Conservation (phyloP, 2,888 invertebrate genomes). For the Drosophila anceps region DNA sequence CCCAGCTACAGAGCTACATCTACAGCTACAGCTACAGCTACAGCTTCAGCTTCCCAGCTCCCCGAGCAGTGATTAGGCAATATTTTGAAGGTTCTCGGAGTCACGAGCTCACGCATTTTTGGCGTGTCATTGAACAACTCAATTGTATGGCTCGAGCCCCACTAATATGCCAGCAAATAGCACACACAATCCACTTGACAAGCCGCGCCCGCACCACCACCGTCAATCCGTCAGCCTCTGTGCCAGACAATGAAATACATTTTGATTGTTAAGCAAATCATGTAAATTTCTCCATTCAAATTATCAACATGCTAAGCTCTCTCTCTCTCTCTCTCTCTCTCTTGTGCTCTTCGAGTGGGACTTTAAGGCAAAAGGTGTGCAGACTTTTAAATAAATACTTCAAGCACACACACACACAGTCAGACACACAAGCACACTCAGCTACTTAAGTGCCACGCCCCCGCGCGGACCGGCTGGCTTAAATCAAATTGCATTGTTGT, state of each 20-base stretch:
- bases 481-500: conserved; percentile 65
- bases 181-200: conserved; percentile 30
- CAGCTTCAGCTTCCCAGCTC: conserved; percentile 25
- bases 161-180: conserved; percentile 29
- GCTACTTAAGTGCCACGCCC: conserved; percentile 13
- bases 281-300: conserved; percentile 75
- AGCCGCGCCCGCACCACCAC: background rate
- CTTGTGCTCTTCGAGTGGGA: conserved; percentile 18
- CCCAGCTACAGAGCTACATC: conserved; percentile 38
- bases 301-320: conserved; percentile 50
- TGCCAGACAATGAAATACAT: conserved; percentile 41
- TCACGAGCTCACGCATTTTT: conserved; percentile 58
- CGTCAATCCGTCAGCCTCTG: background rate
- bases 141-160: conserved; percentile 43
- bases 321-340: conserved; percentile 14
- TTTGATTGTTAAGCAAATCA: conserved; percentile 74
- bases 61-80: conserved; percentile 77
- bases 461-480: conserved; percentile 41
- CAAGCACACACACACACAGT: conserved; percentile 10
- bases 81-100: conserved; percentile 47
- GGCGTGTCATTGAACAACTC: conserved; percentile 75
- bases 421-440: background rate
- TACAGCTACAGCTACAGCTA: conserved; percentile 27
- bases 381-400: conserved; percentile 71
- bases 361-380: conserved; percentile 18